phyloP scores from a whole-genome alignment of 2,113 vertebrate genomes.

The Dasypus novemcinctus region DNA sequence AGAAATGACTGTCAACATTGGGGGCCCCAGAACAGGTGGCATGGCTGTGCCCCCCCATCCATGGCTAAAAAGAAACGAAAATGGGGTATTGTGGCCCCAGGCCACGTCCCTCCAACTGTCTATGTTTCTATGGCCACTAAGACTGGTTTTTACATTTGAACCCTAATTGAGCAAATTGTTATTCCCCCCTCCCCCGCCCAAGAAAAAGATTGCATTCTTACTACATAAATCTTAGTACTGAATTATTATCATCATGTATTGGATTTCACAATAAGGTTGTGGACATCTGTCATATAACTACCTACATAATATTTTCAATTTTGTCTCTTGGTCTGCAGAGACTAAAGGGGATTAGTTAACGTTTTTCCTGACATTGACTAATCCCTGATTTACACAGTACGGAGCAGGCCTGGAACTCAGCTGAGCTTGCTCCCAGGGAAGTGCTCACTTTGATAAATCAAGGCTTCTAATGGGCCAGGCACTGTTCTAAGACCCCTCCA shows the following conservation, averaged over 20 bases:
- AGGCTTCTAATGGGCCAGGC: background rate
- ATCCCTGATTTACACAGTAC: background rate
- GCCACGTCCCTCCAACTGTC: background rate
- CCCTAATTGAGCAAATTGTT: conserved; percentile 4
- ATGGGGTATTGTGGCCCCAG: background rate
- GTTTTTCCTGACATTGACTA: background rate
- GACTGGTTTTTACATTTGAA: background rate
- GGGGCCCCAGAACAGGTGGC: background rate
- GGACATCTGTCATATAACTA: background rate
- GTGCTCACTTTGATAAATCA: background rate
- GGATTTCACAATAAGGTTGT: background rate
- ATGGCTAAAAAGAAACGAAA: background rate
- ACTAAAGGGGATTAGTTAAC: conserved; percentile 28
- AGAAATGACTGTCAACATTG: background rate
- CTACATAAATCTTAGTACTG: background rate
- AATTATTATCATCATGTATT: conserved; percentile 44
- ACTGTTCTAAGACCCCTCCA: background rate
- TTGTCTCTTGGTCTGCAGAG: conserved; percentile 23
- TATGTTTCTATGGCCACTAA: background rate
- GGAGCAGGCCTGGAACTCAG: background rate
- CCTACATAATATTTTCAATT: background rate
- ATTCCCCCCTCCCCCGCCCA: background rate
- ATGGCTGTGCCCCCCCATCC: too few relatives aligned
- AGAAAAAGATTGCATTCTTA: background rate
- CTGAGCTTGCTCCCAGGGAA: background rate